A percentile compares a stretch with the other conserved stretches of the same genome.
Evolutionary conservation across 2,888 invertebrate species (phyloP).

Genomic region (Allophyes oxyacanthae): DNA sequence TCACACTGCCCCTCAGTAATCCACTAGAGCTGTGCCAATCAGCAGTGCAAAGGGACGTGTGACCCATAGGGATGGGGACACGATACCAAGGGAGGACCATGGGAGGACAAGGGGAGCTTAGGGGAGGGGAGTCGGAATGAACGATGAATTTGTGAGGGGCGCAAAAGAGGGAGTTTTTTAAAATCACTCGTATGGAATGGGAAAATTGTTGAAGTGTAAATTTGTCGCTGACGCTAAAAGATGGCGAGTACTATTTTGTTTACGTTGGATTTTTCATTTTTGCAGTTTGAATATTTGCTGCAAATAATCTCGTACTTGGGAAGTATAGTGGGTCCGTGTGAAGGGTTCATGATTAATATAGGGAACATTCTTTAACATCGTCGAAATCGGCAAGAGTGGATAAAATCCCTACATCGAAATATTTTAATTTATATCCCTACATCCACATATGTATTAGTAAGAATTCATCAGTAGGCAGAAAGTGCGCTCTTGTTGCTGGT

Average conservation of each 20-base stretch:
- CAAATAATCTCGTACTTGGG: too few species aligned
- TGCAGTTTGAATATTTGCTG: not conserved
- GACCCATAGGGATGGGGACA: conserved; percentile 59
- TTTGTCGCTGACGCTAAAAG: conserved; percentile 52
- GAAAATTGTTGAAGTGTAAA: conserved; percentile 61
- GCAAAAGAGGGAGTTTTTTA: conserved; percentile 54
- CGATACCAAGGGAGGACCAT: conserved; percentile 27
- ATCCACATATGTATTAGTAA: too few species aligned
- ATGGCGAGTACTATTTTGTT: conserved; percentile 27
- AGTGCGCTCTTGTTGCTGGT: too few species aligned
- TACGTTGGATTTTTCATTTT: not conserved
- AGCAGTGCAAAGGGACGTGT: conserved; percentile 74
- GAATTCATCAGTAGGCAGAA: too few species aligned
- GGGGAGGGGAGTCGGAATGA: conserved; percentile 39
- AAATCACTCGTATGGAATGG: conserved; percentile 60
- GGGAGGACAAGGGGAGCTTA: conserved; percentile 19
- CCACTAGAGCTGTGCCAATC: conserved; percentile 84
- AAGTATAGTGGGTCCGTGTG: too few species aligned
- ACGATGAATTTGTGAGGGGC: conserved; percentile 63
- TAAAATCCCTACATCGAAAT: too few species aligned
- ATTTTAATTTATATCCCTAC: too few species aligned
- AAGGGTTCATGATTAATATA: too few species aligned
- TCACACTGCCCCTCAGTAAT: conserved; percentile 77
- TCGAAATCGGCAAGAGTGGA: too few species aligned
- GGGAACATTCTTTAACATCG: too few species aligned